Base-by-base conservation (phyloP, 2,888 invertebrate genomes). In the Heliconius charithonia region DNA sequence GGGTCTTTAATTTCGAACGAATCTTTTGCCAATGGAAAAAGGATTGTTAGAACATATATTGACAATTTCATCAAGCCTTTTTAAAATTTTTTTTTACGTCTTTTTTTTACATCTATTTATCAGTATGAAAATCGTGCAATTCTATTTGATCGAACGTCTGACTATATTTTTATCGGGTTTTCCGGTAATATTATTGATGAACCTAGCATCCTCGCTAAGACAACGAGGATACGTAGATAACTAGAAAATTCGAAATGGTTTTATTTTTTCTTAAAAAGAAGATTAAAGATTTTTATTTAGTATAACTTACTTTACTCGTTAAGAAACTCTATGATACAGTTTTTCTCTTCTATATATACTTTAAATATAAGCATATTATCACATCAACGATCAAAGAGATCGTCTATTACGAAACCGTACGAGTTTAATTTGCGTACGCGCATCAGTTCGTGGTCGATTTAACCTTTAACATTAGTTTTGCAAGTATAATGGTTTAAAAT, bases 381-480 rank as follows among this genome's bases (percentile, higher is more conserved):
- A 45, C 12, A n/a, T 45, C 25, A 62, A 67, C 51, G 45, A 81
- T 75, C 76, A 67, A 76, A 78, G 65, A 76, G 75, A 77, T 75
- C 75, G 67, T 80, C 75, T 66, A 70, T 76, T 81, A 81, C 74
- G 59, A 67, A 78, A 78, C 67, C 56, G 59, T 80, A 74, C 41
- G 59, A 78, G 69, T 78, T 80, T 76, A 74, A 80, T 80, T 80
- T 81, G 78, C 76, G 77, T 76, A 75, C 72, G 74, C 77, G 73
- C 81, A 81, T 80, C 80, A 83, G 84, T 85, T 89, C 88, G 86
- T 88, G 88, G 83, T 84, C 81, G 77, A 83, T 83, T 83, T 84
- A 85, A 84, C 85, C 85, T 84, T 82, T 81, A 37, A 51, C 65
- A 51, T 80, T 67, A 77, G 67, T 75, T 80, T 79, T 73, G 63